Base-by-base conservation (phyloP, 2,888 invertebrate species). In the Eristalis arbustorum region DNA sequence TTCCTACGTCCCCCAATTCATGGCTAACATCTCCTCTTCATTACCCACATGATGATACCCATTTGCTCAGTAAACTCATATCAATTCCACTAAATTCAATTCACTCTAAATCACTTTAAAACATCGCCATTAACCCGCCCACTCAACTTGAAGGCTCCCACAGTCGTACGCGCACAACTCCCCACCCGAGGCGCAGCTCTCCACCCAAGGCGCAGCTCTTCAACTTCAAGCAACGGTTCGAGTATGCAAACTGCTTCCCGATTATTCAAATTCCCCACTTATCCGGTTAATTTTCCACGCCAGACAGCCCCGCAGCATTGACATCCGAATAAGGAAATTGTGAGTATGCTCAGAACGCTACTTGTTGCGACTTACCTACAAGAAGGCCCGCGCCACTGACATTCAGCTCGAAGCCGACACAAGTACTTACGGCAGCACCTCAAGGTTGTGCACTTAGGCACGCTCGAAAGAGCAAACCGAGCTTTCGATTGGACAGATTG, bases 391-490 rank as follows among this genome's bases (percentile, higher is more conserved):
- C 2, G 18, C 13, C 37, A 2, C 37, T 37, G 37, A 37, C 37
- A 37, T 37, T 37, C 37, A 37, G 37, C 37, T 11, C 37, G 37
- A 34, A 34, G 34, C 34, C 34, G 11, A 34, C 34, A 34, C 34
- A 4, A 37, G 37, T 37, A 37, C 37, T 13, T 37, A 37, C 49
- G 18, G 49, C n/a, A n/a, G 49, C 49, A 18, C 10, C 37, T 18
- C 18, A 49, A 49, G 49, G n/a, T 18, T 49, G 49, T 23, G 57
- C 57, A 64, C 56, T 28, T 56, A 63, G 66, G 28, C 64, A 66
- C 64, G 74, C 74, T 57, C 37, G 34, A 40, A 28, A 66, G 74
- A 74, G 40, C 74, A 69, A 69, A 59, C 59, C 37, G 49, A 37
- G 37, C 34, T 13, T 13, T 25, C 57, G 59, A 74, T 40, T 64